These are phyloP conservation scores for Balanococcus diminutus DNA, from an alignment of 2,888 invertebrate species.

Conservation along the genomic window DNA sequence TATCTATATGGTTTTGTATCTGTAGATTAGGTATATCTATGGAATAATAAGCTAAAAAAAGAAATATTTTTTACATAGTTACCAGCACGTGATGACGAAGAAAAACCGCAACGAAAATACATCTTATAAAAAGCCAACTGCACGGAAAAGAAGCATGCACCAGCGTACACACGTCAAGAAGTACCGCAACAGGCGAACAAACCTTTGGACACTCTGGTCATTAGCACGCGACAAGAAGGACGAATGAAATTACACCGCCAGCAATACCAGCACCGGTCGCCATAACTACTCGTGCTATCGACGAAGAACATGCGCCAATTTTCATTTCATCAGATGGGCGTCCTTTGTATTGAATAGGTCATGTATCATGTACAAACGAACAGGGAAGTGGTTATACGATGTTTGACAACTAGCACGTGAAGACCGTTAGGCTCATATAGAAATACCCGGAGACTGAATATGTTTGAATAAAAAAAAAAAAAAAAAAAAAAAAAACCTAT, in stretches of 20 bases:
- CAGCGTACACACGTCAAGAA: neutral
- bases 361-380: conserved; percentile 50
- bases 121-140: neutral
- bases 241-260: neutral
- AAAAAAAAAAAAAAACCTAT: conserved; percentile 14
- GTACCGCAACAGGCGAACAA: conserved; percentile 31
- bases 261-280: too few species aligned
- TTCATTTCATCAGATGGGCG: conserved; percentile 40
- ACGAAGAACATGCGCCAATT: conserved; percentile 38
- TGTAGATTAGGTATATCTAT: too few species aligned
- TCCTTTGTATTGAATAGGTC: conserved; percentile 44
- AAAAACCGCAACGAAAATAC: neutral
- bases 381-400: conserved; percentile 16
- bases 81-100: neutral
- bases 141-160: neutral
- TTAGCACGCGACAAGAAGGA: conserved; percentile 27
- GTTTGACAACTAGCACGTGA: conserved; percentile 54
- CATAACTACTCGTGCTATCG: neutral
- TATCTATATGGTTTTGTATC: too few species aligned
- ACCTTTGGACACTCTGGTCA: neutral
- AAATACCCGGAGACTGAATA: too few species aligned
- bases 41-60: neutral
- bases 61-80: neutral
- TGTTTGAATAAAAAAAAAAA: neutral
- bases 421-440: conserved; percentile 48